A percentile compares a stretch with the other conserved stretches of the same genome.
Conservation (phyloP, 1,140 invertebrate species). For the Brachionus plicatilis region DNA sequence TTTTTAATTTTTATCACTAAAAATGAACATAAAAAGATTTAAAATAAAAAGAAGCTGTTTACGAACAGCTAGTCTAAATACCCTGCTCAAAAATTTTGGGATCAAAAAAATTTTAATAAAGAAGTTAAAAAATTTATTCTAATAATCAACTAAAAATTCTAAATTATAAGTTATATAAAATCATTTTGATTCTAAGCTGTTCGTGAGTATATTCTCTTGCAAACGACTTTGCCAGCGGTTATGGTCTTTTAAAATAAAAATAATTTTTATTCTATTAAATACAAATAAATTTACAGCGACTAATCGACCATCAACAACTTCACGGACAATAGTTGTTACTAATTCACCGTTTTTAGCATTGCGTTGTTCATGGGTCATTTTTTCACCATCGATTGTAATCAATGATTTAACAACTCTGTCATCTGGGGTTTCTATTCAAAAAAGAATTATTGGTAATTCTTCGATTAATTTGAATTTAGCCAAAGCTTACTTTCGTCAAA, state of each 20-base stretch:
- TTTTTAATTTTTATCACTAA: no score
- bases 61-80: no score
- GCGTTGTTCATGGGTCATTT: slow-evolving; percentile 36
- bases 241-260: slow-evolving; percentile 13
- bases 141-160: not conserved
- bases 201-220: slow-evolving; percentile 27
- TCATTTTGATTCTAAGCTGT: not conserved
- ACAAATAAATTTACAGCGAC: slow-evolving; percentile 24
- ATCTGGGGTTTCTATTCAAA: not conserved
- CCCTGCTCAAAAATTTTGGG: no score
- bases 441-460: not conserved
- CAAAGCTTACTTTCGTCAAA: slow-evolving; percentile 80
- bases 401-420: slow-evolving; percentile 13
- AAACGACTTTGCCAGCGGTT: slow-evolving; percentile 20
- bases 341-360: not conserved
- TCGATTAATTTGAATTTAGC: no score
- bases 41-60: no score
- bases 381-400: slow-evolving; percentile 10
- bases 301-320: slow-evolving; percentile 36
- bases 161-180: not conserved
- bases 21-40: no score
- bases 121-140: not conserved
- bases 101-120: not conserved
- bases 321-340: slow-evolving; percentile 8
- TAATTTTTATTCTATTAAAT: not conserved